phyloP scores from a whole-genome alignment of 2,113 vertebrate species.

The Elanoides forficatus region DNA sequence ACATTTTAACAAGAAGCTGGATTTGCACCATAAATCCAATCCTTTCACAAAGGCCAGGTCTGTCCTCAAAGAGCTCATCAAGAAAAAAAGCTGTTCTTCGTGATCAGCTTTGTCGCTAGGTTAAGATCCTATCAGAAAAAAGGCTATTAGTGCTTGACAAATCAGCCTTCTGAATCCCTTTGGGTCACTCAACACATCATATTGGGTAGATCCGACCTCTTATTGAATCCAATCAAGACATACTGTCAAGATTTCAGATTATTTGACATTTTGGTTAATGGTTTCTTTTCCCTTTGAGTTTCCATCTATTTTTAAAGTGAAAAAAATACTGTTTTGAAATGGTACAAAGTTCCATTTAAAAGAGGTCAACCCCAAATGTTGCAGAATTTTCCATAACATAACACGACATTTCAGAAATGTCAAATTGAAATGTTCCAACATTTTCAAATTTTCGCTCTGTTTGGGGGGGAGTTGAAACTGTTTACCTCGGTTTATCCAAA shows the following conservation, averaged over 20 bases:
- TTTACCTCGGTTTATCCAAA: neutral
- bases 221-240: neutral
- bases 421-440: neutral
- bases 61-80: neutral
- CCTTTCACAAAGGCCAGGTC: neutral
- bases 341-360: neutral
- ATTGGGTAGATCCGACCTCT: neutral
- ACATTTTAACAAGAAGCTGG: neutral
- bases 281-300: neutral
- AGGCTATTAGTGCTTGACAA: neutral
- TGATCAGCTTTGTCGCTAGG: neutral
- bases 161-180: neutral
- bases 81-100: neutral
- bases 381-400: neutral
- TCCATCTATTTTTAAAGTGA: neutral
- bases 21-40: neutral
- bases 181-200: neutral
- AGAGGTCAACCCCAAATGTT: neutral
- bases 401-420: neutral
- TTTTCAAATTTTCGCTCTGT: neutral
- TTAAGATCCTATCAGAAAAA: neutral
- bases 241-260: neutral
- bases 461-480: neutral
- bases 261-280: neutral
- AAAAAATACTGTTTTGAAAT: neutral